phyloP scores from a whole-genome alignment of 1,140 invertebrate genomes.

The Aculops lycopersici region DNA sequence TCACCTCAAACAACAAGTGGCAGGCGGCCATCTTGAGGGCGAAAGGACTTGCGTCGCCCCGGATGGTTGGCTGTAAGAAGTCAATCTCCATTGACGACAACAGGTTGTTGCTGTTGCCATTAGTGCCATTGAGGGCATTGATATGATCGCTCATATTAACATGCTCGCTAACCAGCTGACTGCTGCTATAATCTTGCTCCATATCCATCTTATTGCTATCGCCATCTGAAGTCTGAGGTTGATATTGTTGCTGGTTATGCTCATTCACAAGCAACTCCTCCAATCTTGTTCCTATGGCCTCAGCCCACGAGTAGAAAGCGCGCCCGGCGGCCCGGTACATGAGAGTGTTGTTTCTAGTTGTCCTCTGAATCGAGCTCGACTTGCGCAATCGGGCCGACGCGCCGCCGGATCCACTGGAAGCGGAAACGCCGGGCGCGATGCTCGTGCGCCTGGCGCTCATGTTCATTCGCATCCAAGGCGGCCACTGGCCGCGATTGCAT shows the following conservation, averaged over 20 bases:
- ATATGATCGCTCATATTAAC: background rate
- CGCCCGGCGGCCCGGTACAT: constrained; percentile 65
- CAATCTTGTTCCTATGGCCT: constrained; percentile 48
- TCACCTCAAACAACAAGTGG: constrained; percentile 73
- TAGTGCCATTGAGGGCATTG: no score
- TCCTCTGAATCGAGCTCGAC: background rate
- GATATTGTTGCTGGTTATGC: constrained; percentile 10
- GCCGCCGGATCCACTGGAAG: constrained; percentile 21
- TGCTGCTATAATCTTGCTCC: background rate
- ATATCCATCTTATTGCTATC: constrained; percentile 10
- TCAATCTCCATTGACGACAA: background rate
- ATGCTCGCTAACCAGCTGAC: background rate
- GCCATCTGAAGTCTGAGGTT: constrained; percentile 19
- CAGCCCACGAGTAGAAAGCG: constrained; percentile 86
- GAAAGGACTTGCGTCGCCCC: constrained; percentile 55
- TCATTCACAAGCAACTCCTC: constrained; percentile 26
- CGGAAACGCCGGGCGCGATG: no score
- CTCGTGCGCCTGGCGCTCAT: constrained; percentile 39
- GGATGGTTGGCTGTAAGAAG: constrained; percentile 26
- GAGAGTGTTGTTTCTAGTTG: constrained; percentile 1
- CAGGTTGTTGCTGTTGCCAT: background rate
- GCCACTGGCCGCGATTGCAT: constrained; percentile 92
- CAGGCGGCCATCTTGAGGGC: constrained; percentile 69
- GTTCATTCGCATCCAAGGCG: constrained; percentile 65
- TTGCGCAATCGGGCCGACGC: constrained; percentile 15